Conservation (phyloP, 2,888 invertebrate genomes). For the Drosophila paucipuncta region DNA sequence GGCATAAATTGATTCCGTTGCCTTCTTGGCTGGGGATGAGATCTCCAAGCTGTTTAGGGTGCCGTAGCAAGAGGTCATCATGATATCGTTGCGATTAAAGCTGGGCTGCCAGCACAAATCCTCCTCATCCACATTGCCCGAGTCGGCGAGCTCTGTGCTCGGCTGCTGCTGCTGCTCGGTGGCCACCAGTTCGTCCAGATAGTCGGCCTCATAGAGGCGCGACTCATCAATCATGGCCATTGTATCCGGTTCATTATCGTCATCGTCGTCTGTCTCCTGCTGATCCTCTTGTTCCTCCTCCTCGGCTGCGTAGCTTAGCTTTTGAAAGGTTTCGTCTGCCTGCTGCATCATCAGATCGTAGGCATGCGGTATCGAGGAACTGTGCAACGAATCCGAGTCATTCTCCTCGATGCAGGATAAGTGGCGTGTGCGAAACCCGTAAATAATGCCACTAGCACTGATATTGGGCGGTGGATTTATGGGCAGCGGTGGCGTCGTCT, state of each 20-base stretch:
- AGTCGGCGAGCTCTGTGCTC: conserved; percentile 49
- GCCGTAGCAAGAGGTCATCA: conserved; percentile 85
- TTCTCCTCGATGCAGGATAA: conserved; percentile 85
- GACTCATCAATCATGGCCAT: conserved; percentile 84
- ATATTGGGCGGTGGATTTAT: conserved; percentile 54
- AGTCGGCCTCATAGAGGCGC: conserved; percentile 80
- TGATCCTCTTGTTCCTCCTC: conserved; percentile 18
- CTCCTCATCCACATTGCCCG: conserved; percentile 69
- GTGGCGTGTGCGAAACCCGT: conserved; percentile 84
- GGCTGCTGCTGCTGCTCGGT: conserved; percentile 48
- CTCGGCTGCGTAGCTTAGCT: conserved; percentile 58
- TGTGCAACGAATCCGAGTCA: conserved; percentile 84
- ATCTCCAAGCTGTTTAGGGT: conserved; percentile 80
- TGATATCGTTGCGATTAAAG: conserved; percentile 81
- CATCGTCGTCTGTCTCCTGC: conserved; percentile 29
- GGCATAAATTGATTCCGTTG: conserved; percentile 75
- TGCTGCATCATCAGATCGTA: conserved; percentile 83
- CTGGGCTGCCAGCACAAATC: conserved; percentile 70
- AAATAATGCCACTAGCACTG: conserved; percentile 67
- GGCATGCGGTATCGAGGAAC: conserved; percentile 83
- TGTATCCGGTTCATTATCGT: conserved; percentile 61
- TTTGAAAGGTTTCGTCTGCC: conserved; percentile 83
- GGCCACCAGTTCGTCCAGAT: conserved; percentile 81
- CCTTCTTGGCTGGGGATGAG: conserved; percentile 47
- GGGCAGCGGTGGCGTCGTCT: conserved; percentile 65